A percentile compares a stretch with the other conserved stretches of the same genome.
These are phyloP conservation scores for Buphagus erythrorhynchus DNA, from an alignment of 2,797 vertebrate genomes.

Conservation along the genomic window DNA sequence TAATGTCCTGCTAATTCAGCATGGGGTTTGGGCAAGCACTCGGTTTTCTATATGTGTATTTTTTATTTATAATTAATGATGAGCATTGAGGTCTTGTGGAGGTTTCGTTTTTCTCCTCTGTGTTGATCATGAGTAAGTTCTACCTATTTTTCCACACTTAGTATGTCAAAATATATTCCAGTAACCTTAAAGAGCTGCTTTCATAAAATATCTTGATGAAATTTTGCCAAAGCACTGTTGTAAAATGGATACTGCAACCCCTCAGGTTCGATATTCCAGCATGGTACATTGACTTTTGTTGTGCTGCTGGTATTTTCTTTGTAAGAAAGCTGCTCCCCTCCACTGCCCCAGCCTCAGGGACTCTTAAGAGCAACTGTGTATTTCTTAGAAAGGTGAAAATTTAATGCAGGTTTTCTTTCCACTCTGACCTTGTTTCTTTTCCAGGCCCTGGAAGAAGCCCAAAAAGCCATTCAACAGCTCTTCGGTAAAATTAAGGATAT, in stretches of 20 bases:
- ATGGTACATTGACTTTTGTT: neutral
- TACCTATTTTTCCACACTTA: neutral
- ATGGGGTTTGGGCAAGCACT: neutral
- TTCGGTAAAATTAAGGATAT: conserved; percentile 99
- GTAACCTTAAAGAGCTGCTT: neutral
- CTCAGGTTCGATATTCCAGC: neutral
- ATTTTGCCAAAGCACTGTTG: neutral
- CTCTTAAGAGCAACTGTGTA: neutral
- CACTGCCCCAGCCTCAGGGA: neutral
- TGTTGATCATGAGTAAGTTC: neutral
- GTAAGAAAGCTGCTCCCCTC: neutral
- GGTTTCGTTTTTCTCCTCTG: neutral
- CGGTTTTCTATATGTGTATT: neutral
- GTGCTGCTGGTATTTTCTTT: neutral
- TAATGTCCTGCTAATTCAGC: neutral
- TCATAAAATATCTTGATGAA: neutral
- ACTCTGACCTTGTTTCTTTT: conserved; percentile 49
- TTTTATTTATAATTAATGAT: neutral
- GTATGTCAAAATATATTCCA: neutral
- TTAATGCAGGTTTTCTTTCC: neutral
- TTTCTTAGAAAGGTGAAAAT: neutral
- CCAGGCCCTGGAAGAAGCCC: conserved; percentile 96
- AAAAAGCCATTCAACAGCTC: conserved; percentile 96
- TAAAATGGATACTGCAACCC: neutral
- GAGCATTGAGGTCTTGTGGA: neutral